Evolutionary conservation across 2,888 invertebrate genomes (phyloP), one percentile per base, ranked within the genome.

Genomic region (Latheticus oryzae): DNA sequence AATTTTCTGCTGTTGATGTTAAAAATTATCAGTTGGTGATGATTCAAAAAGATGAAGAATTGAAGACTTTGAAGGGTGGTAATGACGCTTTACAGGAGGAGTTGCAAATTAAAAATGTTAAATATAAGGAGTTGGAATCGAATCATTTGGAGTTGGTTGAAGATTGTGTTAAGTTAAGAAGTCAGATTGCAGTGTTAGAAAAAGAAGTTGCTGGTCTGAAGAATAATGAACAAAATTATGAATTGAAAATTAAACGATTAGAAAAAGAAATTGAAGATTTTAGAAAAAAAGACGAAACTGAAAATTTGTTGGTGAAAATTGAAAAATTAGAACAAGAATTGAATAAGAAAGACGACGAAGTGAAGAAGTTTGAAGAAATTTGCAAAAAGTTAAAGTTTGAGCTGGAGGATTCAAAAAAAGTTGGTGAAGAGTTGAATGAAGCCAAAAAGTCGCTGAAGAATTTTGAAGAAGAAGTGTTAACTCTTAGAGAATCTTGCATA

Each of bases 11-110:
- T 8, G n/a, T n/a, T n/a, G n/a, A n/a, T n/a, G n/a, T n/a, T n/a
- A n/a, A n/a, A n/a, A n/a, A n/a, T n/a, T n/a, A n/a, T 35, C 81
- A 84, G 62, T 73, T 76, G 58, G 81, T 82, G 73, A 75, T 77
- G 32, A 78, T 81, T 65, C 80, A 82, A 71, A 80, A 78, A 40
- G 80, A 82, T 57, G 75, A 78, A 48, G 73, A 80, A 48, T 78
- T 80, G 50, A 71, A 71, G 45, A 30, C 19, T 45, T 58, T 78
- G 3, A 71, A 70, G 58, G 72, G 73, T 5, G 76, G 83, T 69
- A 67, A 83, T 2, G 78, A 80, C 33, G 78, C 80, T 40, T 70
- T 83, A 37, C 82, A 84, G 61, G 56, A 43, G 4, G 63, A 67
- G 28, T 47, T 75, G 17, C 8, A 51, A 1, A 48, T 53, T 9